Base-by-base conservation (phyloP, 2,113 vertebrate species). In the Lepidothrix coronata region DNA sequence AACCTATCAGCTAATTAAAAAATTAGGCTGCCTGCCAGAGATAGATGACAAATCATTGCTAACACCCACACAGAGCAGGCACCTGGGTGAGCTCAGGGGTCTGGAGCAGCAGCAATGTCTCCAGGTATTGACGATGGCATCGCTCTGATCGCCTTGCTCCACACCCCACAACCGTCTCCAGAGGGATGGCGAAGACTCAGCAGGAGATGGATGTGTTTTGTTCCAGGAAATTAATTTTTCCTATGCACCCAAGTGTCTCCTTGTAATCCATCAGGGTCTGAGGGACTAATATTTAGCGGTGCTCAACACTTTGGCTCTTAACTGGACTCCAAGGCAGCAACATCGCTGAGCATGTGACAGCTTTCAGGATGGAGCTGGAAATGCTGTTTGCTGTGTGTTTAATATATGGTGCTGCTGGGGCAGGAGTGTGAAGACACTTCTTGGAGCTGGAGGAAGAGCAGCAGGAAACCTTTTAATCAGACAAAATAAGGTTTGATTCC, bases 401-500 rank as follows among this genome's bases (percentile, higher is more conserved):
- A 74, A 71, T 63, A 91, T 7, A 74, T 4, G 0, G 35, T 44
- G 35, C 78, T 8, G 1, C 37, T 82, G 76, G 73, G 49, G 41
- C 63, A 82, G 41, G 85, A 95, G 84, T 68, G 71, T 31, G 44
- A 89, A 95, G 90, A 89, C 77, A 85, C 73, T 81, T 93, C 66
- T 52, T 67, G 89, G 91, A 95, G 79, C 88, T 72, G 25, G 67
- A 80, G 81, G 85, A 95, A 91, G 81, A 62, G 85, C 91, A 92
- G 87, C 62, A 78, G 75, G 89, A 95, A 39, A 74, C 65, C 73
- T 92, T 91, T 76, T 79, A 88, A 93, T 96, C 35, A 94, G 84
- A 96, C 72, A 95, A 96, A 96, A 63, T 57, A 41, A 67, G 73
- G 61, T 79, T 77, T 96, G 84, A 95, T 92, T 97, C 74, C 77